A percentile compares a stretch with the other conserved stretches of the same genome.
These are phyloP conservation scores for Periophthalmus modestus DNA, from an alignment of 2,113 vertebrate genomes.

Conservation along the genomic window DNA sequence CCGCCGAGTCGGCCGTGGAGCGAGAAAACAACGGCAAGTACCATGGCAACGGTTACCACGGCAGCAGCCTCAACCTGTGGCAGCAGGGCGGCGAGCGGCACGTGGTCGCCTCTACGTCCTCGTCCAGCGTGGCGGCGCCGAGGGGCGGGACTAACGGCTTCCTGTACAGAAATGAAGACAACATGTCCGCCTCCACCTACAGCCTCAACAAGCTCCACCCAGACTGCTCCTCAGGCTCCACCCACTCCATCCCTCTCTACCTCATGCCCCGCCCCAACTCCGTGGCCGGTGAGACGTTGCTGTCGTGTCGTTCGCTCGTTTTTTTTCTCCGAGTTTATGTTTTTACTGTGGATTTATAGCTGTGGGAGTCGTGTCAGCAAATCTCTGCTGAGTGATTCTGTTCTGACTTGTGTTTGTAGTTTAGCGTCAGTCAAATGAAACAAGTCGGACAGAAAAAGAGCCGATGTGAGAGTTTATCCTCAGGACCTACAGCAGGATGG, in stretches of 20 bases:
- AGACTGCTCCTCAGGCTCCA: conserved; percentile 86
- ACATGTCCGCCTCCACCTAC: conserved; percentile 92
- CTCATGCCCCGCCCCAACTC: conserved; percentile 96
- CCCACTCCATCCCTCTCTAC: conserved; percentile 94
- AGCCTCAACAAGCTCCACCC: conserved; percentile 95
- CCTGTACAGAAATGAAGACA: conserved; percentile 85
- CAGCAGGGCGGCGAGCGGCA: conserved; percentile 73
- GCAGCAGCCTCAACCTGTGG: conserved; percentile 88
- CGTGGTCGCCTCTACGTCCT: conserved; percentile 75
- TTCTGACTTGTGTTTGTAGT: neutral
- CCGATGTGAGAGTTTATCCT: neutral
- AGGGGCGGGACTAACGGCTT: conserved; percentile 72
- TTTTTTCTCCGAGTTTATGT: conserved; percentile 25
- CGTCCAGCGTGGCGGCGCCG: conserved; percentile 68
- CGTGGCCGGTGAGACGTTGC: conserved; percentile 89
- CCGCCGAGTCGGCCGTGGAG: conserved; percentile 84
- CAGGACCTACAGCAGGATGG: too few species aligned
- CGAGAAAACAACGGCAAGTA: conserved; percentile 82
- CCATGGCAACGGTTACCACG: conserved; percentile 82
- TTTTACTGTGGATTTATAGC: neutral
- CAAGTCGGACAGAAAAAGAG: neutral
- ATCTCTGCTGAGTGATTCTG: neutral
- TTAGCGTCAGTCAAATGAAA: neutral
- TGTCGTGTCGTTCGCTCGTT: neutral
- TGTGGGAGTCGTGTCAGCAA: neutral